phyloP scores from a whole-genome alignment of 2,113 vertebrate genomes.

The Rhinoptilus africanus region DNA sequence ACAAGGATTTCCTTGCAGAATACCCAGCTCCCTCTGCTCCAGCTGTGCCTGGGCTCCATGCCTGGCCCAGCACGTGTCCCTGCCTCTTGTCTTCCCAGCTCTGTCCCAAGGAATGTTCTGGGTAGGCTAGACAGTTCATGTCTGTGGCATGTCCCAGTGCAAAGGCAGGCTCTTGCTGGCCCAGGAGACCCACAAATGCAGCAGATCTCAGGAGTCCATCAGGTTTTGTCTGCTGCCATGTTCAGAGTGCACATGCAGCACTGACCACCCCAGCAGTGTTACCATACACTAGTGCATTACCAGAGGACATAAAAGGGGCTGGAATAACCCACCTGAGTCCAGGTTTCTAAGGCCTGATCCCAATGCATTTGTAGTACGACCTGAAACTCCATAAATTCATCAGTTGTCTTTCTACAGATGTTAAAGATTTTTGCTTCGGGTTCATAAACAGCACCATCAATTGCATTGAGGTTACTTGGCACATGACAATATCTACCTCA shows the following conservation, averaged over 20 bases:
- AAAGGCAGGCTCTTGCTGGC: not conserved
- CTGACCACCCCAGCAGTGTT: not conserved
- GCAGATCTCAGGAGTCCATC: not conserved
- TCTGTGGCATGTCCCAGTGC: not conserved
- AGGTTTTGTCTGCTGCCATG: not conserved
- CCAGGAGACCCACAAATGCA: not conserved
- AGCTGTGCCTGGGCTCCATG: not conserved
- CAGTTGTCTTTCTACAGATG: not conserved
- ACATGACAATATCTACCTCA: not conserved
- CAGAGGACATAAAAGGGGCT: not conserved
- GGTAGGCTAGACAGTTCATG: not conserved
- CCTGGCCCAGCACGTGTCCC: not conserved
- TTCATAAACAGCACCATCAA: not conserved
- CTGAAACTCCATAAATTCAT: not conserved
- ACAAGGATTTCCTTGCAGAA: not conserved
- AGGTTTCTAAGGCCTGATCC: not conserved
- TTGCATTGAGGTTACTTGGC: not conserved
- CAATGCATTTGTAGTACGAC: not conserved
- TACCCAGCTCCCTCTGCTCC: not conserved
- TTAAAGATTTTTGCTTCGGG: not conserved
- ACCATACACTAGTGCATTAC: too few species aligned
- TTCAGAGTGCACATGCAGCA: not conserved
- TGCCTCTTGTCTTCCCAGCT: not conserved
- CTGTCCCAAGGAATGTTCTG: not conserved
- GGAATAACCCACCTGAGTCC: not conserved